Base-by-base conservation (phyloP, 2,888 invertebrate genomes). In the Drosophila buzzatii region DNA sequence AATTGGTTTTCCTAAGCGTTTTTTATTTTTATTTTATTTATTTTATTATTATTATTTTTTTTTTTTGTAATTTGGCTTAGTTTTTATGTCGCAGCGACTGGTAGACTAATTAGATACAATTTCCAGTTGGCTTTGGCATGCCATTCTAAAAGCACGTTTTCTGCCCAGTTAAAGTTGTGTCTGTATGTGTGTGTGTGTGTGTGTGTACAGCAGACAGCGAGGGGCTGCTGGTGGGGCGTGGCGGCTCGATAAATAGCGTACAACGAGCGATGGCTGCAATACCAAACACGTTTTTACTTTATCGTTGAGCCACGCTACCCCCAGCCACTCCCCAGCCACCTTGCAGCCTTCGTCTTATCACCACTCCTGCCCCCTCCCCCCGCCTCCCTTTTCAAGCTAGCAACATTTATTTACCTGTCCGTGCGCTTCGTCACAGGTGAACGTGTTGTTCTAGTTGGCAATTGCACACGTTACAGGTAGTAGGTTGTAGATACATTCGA, bases 81-180 rank as follows among this genome's bases (percentile, higher is more conserved):
- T 51, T 59, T 55, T 56, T 49, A 59, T 59, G 71, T 71, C 53
- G 58, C 47, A 63, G 77, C 63, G 78, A 78, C 77, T 70, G 73
- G 89, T 80, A 87, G 82, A 87, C 85, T 85, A 85, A 85, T 85
- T 85, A 85, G 89, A 85, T 89, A 85, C 90, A 87, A 85, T 85
- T 77, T 89, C 89, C 85, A 85, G 89, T 89, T 84, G 81, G 81
- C 65, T 64, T 44, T 71, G 79, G 79, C 56, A 74, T 78, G 75
- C 69, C 85, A 79, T 86, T 81, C 82, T 65, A 73, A 79, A 79
- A 87, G 85, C 85, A 85, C 85, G 85, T 85, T 89, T 81, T 73
- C 82, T 73, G 61, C 76, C 60, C 76, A 72, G 66, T 61, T 72
- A 63, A 73, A 64, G 57, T n/a, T 27, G 27, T 27, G 27, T 27